Conservation (phyloP, 2,113 vertebrate species). For the Lynx canadensis region DNA sequence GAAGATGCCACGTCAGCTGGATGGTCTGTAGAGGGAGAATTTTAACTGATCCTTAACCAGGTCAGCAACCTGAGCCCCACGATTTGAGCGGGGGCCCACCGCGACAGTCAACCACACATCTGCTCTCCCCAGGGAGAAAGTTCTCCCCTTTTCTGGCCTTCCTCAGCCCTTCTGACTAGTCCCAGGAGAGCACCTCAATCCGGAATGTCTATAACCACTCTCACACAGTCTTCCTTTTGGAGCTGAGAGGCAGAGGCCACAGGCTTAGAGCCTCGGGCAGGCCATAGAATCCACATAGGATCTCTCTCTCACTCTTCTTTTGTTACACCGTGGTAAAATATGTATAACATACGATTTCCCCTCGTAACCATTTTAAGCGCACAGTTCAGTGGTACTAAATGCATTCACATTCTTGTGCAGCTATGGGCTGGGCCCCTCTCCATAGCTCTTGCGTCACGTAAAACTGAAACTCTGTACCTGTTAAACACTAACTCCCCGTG, state of each 20-base stretch:
- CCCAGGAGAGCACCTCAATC: no score
- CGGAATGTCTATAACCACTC: not conserved
- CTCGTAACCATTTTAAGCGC: not conserved
- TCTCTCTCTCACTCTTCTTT: not conserved
- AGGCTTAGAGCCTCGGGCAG: not conserved
- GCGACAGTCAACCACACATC: rapidly evolving
- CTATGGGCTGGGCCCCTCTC: not conserved
- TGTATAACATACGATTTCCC: not conserved
- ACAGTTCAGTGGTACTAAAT: not conserved
- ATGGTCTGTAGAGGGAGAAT: not conserved
- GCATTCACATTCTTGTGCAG: no score
- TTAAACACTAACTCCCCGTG: not conserved
- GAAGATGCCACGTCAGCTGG: no score
- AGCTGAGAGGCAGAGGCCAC: not conserved
- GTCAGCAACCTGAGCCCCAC: not conserved
- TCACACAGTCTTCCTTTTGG: not conserved
- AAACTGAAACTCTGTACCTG: not conserved
- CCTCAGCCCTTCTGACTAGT: not conserved
- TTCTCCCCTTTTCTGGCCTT: not conserved
- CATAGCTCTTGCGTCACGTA: not conserved
- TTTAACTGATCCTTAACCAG: not conserved
- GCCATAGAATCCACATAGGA: not conserved
- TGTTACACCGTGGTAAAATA: not conserved
- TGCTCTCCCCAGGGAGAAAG: rapidly evolving
- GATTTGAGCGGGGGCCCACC: rapidly evolving